Base-by-base conservation (phyloP, 2,888 invertebrate species). In the Cancer borealis region DNA sequence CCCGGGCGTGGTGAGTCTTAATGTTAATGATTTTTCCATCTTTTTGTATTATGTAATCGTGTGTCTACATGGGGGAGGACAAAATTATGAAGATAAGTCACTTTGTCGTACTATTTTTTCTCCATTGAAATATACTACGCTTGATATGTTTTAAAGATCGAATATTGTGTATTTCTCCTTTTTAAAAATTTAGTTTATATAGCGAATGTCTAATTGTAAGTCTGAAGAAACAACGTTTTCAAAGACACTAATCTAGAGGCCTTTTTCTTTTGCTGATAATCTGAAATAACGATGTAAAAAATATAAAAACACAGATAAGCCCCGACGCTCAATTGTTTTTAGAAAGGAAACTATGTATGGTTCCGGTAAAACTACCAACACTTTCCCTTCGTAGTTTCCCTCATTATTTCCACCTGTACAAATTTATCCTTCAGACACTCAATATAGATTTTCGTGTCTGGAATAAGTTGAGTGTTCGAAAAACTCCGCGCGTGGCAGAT, bases 381-480 rank as follows among this genome's bases (percentile, higher is more conserved):
- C 84, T 39, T 39, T 84, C 84, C 84, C 17, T 84, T 39, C 84
- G 14, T 39, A 39, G 39, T 39, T n/a, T 84, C 39, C 84, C 84
- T 84, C 84, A 84, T 84, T 84, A 84, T 84, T 84, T 39, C 84
- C 84, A 84, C 39, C 84, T 39, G 84, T 84, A 84, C 84, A 84
- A 84, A 84, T 84, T 84, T 84, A 84, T 30, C 84, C 84, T 30
- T 39, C 39, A 84, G 84, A 84, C 84, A 84, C 84, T 84, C 47
- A 89, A 47, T 89, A 89, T 89, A 47, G 47, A 89, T 89, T 54
- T 89, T 21, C 54, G 54, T 89, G 54, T 89, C 39, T 39, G 39
- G 84, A 84, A 89, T 89, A 89, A 54, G 54, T 89, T 89, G 30
- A 84, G 84, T 8, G 84, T 84, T 84, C 84, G 84, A 84, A 84